Percentiles rank a stretch among this genome's conserved stretches.
Evolutionary conservation across 2,113 vertebrate species (phyloP).

Genomic region (Laticauda laticaudata): DNA sequence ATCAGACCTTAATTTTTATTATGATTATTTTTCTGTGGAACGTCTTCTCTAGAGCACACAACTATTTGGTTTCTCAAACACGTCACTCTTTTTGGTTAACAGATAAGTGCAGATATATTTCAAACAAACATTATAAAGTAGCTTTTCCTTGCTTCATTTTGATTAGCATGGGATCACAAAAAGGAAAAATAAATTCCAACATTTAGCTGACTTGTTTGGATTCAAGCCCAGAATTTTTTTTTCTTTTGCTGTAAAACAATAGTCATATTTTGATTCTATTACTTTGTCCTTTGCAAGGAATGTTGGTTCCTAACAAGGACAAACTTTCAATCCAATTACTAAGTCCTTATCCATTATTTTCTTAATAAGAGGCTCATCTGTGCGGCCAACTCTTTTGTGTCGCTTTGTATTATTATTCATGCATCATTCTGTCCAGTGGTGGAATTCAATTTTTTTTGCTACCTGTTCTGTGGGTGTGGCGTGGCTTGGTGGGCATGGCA

Average conservation of each 20-base stretch:
- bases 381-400: neutral
- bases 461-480: too few relatives aligned
- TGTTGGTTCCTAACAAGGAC: neutral
- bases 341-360: neutral
- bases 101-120: neutral
- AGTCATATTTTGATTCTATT: neutral
- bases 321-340: neutral
- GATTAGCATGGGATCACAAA: neutral
- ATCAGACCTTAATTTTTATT: neutral
- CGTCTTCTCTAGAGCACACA: neutral
- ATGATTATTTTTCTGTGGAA: neutral
- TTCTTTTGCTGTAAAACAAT: neutral
- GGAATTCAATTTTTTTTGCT: too few relatives aligned
- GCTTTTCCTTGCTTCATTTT: neutral
- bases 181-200: neutral
- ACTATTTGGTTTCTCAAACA: neutral
- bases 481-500: too few relatives aligned
- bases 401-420: neutral
- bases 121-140: neutral
- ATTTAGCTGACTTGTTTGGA: neutral
- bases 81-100: neutral
- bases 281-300: neutral
- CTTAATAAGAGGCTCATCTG: neutral
- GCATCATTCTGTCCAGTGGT: neutral
- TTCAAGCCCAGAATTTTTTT: neutral